Evolutionary conservation across 2,797 vertebrate species (phyloP), one percentile per base, ranked within the genome.

Genomic region (Cottoperca gobio): DNA sequence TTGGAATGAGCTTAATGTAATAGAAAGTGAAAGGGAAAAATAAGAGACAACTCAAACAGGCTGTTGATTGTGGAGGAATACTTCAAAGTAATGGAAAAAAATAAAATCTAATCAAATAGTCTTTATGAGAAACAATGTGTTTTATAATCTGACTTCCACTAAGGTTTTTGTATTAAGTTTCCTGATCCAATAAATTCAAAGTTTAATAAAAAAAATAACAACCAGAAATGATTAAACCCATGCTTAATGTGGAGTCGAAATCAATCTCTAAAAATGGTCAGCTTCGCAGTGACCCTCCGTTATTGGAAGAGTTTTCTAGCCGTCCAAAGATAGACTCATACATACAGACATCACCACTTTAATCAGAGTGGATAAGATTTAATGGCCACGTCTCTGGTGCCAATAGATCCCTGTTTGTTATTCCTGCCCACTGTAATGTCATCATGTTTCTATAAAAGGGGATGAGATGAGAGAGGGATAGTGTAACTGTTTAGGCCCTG

Each of bases 361-460:
- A 86, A 91, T 86, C 80, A 76, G 67, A 73, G 65, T 58, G 67
- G 80, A 66, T 85, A 59, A 68, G 72, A 78, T 83, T 73, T 71
- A 65, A 73, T 86, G 76, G 73, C 82, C 83, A 74, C 63, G 83
- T 73, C 71, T 72, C 64, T 69, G 81, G 78, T 89, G 88, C 93
- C 93, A 90, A 55, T 60, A 76, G 76, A 87, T 85, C 84, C 72
- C 73, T 60, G 76, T 88, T 83, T 89, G 87, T 91, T 90, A 90
- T 92, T 90, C 82, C 79, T 87, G 88, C 79, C 48, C 33, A 53
- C 84, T 76, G 78, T 85, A 87, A 91, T 90, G 91, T 89, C 86
- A 87, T 89, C 71, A 43, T 76, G 88, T 82, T 91, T 89, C 88
- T 94, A 90, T 91, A 93, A 92, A 94, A 92, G 87, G 88, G 75